Percentiles rank a stretch among this genome's conserved stretches.
phyloP scores from a whole-genome alignment of 2,113 vertebrate species.

The Lepidiolamprologus cunningtoni region DNA sequence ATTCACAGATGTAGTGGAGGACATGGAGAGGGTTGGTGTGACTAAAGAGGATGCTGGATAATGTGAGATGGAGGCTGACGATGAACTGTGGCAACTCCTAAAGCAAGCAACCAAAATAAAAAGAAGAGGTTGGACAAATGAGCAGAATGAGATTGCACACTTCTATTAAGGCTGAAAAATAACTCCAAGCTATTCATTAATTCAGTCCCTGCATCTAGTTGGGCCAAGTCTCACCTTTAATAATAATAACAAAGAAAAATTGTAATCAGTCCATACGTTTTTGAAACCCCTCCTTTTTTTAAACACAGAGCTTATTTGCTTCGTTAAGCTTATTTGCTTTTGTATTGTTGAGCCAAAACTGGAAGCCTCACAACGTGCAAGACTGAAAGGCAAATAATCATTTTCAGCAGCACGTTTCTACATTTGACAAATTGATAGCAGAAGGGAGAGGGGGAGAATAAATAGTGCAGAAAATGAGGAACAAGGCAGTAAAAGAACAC shows the following conservation, averaged over 20 bases:
- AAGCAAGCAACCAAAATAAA: fast-evolving
- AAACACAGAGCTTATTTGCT: background rate
- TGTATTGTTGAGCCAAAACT: background rate
- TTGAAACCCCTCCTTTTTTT: background rate
- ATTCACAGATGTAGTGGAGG: background rate
- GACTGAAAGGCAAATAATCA: background rate
- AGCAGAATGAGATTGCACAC: background rate
- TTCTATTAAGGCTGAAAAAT: background rate
- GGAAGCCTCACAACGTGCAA: background rate
- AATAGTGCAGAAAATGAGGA: background rate
- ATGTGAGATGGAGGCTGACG: background rate
- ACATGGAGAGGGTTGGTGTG: background rate
- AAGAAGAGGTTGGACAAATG: background rate
- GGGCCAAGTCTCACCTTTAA: background rate
- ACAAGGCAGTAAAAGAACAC: background rate
- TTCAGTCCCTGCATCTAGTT: background rate
- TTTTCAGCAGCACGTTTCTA: background rate
- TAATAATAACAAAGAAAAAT: background rate
- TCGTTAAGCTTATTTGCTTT: background rate
- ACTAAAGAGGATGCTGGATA: background rate
- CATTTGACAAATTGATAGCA: background rate
- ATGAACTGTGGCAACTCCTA: background rate
- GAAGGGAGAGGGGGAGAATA: background rate
- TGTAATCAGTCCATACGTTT: background rate
- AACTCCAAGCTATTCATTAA: background rate